Conservation (phyloP, 1,140 invertebrate genomes). For the Drosophila fuyamai region DNA sequence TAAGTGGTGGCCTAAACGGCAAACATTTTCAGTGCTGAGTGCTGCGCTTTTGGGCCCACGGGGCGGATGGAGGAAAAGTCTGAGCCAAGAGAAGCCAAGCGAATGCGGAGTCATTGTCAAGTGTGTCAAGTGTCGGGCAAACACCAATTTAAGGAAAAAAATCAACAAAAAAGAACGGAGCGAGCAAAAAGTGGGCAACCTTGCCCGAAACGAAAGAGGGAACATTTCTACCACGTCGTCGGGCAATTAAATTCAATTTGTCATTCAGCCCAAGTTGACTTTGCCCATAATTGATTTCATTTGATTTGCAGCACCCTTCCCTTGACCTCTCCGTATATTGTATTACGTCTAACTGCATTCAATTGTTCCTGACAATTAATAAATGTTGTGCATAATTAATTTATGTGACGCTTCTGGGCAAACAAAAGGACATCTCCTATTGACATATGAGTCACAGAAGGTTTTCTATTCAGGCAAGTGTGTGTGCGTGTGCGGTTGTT, state of each 20-base stretch:
- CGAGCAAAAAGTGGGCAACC: conserved; percentile 22
- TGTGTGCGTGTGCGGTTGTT: conserved; percentile 6
- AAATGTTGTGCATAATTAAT: conserved; percentile 76
- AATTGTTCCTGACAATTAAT: conserved; percentile 77
- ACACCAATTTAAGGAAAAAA: conserved; percentile 59
- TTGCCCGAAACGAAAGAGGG: conserved; percentile 27
- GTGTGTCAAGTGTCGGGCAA: conserved; percentile 64
- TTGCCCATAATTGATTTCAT: conserved; percentile 74
- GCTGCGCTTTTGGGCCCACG: conserved; percentile 52
- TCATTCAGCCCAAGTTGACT: conserved; percentile 65
- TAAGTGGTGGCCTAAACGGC: conserved; percentile 61
- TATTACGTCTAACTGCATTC: conserved; percentile 42
- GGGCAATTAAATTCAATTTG: conserved; percentile 75
- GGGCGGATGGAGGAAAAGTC: conserved; percentile 24
- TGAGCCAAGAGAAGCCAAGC: conserved; percentile 38
- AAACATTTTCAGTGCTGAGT: conserved; percentile 67
- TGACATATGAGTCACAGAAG: conserved; percentile 35
- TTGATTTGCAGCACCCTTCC: conserved; percentile 45
- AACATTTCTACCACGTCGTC: conserved; percentile 45
- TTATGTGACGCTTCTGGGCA: conserved; percentile 62
- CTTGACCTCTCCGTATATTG: conserved; percentile 8
- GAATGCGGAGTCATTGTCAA: conserved; percentile 66
- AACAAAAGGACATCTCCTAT: conserved; percentile 58
- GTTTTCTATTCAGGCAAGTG: conserved; percentile 14
- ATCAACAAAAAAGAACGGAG: background rate